phyloP scores from a whole-genome alignment of 1,140 invertebrate species.

The Cylas formicarius region DNA sequence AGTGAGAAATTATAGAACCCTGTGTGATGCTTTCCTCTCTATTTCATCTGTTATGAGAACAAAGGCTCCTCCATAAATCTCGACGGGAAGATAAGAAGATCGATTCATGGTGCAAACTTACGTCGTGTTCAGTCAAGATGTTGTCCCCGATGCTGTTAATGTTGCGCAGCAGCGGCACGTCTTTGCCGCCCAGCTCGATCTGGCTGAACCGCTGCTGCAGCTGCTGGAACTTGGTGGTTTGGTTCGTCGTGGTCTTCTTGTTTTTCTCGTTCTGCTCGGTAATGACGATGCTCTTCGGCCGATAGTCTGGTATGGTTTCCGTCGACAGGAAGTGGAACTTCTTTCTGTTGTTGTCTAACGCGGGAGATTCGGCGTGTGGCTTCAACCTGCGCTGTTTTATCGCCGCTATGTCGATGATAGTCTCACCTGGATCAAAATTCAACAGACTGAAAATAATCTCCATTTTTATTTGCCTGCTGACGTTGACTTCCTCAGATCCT shows the following conservation, averaged over 20 bases:
- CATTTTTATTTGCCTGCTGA: too few species aligned
- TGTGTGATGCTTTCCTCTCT: too few species aligned
- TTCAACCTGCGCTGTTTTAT: constrained; percentile 45
- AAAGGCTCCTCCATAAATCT: too few species aligned
- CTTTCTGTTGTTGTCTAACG: constrained; percentile 63
- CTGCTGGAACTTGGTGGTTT: constrained; percentile 69
- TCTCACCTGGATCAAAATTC: too few species aligned
- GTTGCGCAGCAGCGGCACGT: constrained; percentile 50
- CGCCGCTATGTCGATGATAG: constrained; percentile 16
- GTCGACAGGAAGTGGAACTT: constrained; percentile 79
- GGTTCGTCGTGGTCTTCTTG: constrained; percentile 65
- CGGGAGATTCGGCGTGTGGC: constrained; percentile 32
- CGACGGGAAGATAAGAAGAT: neutral
- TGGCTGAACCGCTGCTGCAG: constrained; percentile 65
- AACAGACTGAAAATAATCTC: too few species aligned
- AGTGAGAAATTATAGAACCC: too few species aligned
- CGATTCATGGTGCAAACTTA: constrained; percentile 30
- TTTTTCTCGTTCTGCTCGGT: constrained; percentile 56
- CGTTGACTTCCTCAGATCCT: too few species aligned
- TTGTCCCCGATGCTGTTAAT: constrained; percentile 47
- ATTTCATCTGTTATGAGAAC: too few species aligned
- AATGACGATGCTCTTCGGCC: constrained; percentile 49
- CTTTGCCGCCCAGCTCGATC: constrained; percentile 41
- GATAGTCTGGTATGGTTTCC: constrained; percentile 77
- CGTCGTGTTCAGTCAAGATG: constrained; percentile 51